These are phyloP conservation scores for Zaprionus vittiger DNA, from an alignment of 1,140 invertebrate genomes.

Conservation along the genomic window DNA sequence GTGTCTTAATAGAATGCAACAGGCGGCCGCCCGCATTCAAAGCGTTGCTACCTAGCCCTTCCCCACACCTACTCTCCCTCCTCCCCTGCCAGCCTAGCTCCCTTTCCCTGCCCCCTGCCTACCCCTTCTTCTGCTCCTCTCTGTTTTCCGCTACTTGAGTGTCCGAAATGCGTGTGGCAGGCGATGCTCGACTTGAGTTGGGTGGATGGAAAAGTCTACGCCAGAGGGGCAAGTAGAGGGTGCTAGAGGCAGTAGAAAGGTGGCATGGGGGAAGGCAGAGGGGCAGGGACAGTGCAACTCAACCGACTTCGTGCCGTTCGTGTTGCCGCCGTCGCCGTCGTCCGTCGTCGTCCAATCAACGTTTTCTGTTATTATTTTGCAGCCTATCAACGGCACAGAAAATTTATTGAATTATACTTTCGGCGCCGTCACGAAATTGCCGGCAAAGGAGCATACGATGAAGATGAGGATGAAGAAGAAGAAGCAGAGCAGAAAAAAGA, in stretches of 20 bases:
- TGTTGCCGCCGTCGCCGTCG: slow-evolving; percentile 35
- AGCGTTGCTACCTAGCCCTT: neutral
- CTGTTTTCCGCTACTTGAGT: slow-evolving; percentile 61
- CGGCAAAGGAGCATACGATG: neutral
- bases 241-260: too few relatives aligned
- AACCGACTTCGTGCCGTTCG: slow-evolving; percentile 45
- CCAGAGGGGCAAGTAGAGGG: neutral
- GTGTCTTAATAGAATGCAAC: slow-evolving; percentile 68
- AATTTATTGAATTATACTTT: slow-evolving; percentile 75
- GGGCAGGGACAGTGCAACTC: neutral
- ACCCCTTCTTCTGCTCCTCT: neutral
- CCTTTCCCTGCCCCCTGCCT: neutral
- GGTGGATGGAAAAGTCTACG: neutral
- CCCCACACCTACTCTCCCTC: neutral
- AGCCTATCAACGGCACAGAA: slow-evolving; percentile 54
- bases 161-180: slow-evolving; percentile 72
- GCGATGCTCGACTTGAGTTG: slow-evolving; percentile 35
- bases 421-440: slow-evolving; percentile 43
- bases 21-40: slow-evolving; percentile 70
- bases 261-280: neutral
- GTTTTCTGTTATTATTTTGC: slow-evolving; percentile 66
- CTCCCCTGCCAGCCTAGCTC: neutral
- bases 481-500: neutral
- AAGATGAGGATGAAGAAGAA: neutral
- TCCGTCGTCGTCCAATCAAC: slow-evolving; percentile 55